Evolutionary conservation across 1,140 invertebrate species (phyloP).

Genomic region (Calycopis cecrops): DNA sequence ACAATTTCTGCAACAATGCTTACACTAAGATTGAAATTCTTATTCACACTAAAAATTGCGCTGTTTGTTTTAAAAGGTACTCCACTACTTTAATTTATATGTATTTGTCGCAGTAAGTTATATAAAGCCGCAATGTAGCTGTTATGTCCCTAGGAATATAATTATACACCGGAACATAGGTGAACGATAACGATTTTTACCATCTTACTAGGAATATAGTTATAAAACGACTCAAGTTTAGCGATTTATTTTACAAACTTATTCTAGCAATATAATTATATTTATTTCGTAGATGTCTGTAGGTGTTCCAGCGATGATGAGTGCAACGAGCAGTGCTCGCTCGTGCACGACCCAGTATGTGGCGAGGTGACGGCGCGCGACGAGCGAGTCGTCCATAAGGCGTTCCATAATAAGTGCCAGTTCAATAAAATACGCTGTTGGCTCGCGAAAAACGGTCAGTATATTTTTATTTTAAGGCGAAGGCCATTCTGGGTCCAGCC

Average conservation of each 20-base stretch:
- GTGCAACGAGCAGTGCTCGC: conserved; percentile 41
- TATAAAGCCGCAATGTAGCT: no score
- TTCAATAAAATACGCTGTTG: conserved; percentile 41
- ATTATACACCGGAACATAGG: no score
- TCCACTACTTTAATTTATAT: no score
- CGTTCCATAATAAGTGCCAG: conserved; percentile 47
- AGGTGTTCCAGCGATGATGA: not conserved
- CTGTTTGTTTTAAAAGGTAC: conserved; percentile 6
- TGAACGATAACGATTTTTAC: no score
- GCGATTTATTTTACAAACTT: no score
- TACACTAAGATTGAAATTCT: not conserved
- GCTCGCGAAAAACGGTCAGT: conserved; percentile 22
- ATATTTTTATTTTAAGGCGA: not conserved
- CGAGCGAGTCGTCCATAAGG: conserved; percentile 28
- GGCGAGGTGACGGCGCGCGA: conserved; percentile 29
- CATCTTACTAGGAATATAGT: no score
- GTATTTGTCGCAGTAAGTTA: no score
- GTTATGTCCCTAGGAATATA: no score
- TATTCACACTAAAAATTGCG: conserved; percentile 1
- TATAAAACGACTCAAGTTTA: no score
- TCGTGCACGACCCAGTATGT: conserved; percentile 49
- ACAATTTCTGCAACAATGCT: conserved; percentile 4
- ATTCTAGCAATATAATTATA: no score
- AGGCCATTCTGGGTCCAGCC: no score
- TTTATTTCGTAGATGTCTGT: no score